These are phyloP conservation scores for Hipparchia semele DNA, from an alignment of 2,888 invertebrate species.

Conservation along the genomic window DNA sequence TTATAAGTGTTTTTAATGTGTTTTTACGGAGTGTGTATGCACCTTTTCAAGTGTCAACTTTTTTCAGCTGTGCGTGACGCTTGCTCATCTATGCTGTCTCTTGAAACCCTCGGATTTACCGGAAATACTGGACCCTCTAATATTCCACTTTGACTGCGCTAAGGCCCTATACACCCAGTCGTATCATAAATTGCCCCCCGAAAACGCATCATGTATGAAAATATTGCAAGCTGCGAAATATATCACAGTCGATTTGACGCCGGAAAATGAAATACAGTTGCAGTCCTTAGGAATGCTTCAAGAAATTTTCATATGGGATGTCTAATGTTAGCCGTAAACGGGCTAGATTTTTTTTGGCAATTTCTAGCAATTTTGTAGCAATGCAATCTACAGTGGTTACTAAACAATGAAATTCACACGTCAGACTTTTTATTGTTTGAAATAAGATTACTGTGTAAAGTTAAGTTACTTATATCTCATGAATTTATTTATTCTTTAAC, in stretches of 20 bases:
- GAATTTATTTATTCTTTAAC: not conserved
- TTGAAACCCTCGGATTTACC: constrained; percentile 83
- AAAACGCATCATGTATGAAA: constrained; percentile 67
- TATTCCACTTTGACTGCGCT: constrained; percentile 74
- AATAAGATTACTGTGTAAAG: not conserved
- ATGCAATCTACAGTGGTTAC: not conserved
- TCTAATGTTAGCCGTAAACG: constrained; percentile 45
- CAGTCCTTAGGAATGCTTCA: constrained; percentile 71
- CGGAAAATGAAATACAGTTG: constrained; percentile 59
- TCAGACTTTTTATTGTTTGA: not conserved
- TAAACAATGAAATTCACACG: not conserved
- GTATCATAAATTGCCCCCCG: constrained; percentile 69
- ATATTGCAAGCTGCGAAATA: constrained; percentile 76
- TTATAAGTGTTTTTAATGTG: too few species aligned
- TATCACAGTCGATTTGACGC: constrained; percentile 70
- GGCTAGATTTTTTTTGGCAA: not conserved
- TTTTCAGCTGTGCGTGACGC: constrained; percentile 87
- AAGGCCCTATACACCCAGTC: constrained; percentile 66
- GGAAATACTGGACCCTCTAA: constrained; percentile 76
- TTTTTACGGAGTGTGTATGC: too few species aligned
- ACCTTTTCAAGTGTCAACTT: not conserved
- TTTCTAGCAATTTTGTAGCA: not conserved
- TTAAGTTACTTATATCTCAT: not conserved
- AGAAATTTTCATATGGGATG: constrained; percentile 76
- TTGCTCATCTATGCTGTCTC: constrained; percentile 87